Percentiles rank a stretch among this genome's conserved stretches.
Conservation (phyloP, 2,888 invertebrate genomes). For the Dynastes grantii region DNA sequence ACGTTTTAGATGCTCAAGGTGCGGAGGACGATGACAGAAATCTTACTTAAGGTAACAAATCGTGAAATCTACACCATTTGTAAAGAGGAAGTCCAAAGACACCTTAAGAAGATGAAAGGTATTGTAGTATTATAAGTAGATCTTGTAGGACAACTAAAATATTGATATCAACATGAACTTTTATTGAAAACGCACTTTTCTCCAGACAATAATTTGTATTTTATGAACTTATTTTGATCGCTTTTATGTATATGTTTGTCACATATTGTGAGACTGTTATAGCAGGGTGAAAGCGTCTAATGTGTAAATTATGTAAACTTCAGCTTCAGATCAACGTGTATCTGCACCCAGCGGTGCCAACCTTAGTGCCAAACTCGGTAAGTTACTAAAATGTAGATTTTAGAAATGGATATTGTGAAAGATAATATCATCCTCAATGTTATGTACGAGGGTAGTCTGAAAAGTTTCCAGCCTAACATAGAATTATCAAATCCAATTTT, state of each 20-base stretch:
- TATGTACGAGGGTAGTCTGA: no score
- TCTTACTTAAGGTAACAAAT: constrained; percentile 94
- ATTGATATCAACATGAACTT: constrained; percentile 5
- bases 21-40: constrained; percentile 91
- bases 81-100: constrained; percentile 88
- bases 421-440: background rate
- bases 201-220: constrained; percentile 21
- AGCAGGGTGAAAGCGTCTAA: constrained; percentile 67
- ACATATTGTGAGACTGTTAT: constrained; percentile 65
- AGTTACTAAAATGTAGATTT: constrained; percentile 72
- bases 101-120: constrained; percentile 82
- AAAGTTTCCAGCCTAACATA: no score
- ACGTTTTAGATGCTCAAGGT: constrained; percentile 87
- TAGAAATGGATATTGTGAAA: constrained; percentile 27
- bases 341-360: constrained; percentile 77
- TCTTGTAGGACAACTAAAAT: constrained; percentile 30
- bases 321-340: constrained; percentile 69
- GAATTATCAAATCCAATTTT: no score
- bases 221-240: constrained; percentile 26
- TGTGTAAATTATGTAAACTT: constrained; percentile 69
- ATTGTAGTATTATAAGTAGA: constrained; percentile 71
- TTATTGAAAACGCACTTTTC: constrained; percentile 1
- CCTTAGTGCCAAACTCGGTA: constrained; percentile 92
- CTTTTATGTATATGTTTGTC: constrained; percentile 52
- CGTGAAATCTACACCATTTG: constrained; percentile 89